These are phyloP conservation scores for Drosophila micromelanica DNA, from an alignment of 1,140 invertebrate species.

Conservation along the genomic window DNA sequence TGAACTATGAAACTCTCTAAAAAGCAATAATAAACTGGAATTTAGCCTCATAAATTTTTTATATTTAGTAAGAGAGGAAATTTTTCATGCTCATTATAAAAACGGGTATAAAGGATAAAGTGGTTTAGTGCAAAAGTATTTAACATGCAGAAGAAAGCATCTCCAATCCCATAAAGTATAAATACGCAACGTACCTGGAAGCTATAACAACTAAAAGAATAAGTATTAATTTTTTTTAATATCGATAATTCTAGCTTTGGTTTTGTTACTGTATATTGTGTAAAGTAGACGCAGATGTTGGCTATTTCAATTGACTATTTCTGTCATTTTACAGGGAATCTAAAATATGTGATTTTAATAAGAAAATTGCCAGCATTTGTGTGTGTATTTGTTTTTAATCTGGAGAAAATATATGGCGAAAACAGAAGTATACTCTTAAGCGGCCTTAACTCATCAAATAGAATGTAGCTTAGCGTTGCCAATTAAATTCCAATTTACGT, in stretches of 20 bases:
- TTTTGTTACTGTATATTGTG: too few relatives aligned
- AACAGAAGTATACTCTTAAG: conserved; percentile 5
- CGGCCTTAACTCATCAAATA: conserved; percentile 62
- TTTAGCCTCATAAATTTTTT: background rate
- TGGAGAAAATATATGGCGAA: conserved; percentile 7
- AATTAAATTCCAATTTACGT: conserved; percentile 66
- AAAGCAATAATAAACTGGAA: conserved; percentile 5
- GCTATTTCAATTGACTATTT: background rate
- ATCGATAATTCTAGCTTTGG: too few relatives aligned
- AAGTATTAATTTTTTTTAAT: too few relatives aligned
- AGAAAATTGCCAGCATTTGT: conserved; percentile 4
- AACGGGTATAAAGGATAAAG: too few relatives aligned
- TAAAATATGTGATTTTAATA: background rate
- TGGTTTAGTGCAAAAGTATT: too few relatives aligned
- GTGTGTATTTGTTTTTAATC: conserved; percentile 7
- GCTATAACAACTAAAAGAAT: too few relatives aligned
- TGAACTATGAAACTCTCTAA: conserved; percentile 10
- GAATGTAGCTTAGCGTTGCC: conserved; percentile 60
- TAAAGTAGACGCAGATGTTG: too few relatives aligned
- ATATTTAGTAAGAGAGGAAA: background rate
- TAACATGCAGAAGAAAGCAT: too few relatives aligned
- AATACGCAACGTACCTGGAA: too few relatives aligned
- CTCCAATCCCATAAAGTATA: too few relatives aligned
- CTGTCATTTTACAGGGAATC: background rate
- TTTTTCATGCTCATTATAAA: background rate